Percentiles rank a stretch among this genome's conserved stretches.
Conservation (phyloP, 2,113 vertebrate species). For the Calidris pygmaea region DNA sequence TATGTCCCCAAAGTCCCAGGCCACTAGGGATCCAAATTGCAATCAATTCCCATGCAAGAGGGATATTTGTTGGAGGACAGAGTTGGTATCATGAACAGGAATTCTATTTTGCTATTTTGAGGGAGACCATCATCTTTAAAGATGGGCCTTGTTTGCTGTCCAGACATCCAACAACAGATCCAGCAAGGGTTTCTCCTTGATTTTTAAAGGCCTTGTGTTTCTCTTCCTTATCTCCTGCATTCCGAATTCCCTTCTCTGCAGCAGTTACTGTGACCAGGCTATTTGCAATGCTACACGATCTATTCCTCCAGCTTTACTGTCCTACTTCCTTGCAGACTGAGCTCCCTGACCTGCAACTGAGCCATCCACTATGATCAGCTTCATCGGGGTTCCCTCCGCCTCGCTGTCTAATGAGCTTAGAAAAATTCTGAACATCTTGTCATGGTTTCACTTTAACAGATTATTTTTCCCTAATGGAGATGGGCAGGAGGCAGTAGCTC, state of each 20-base stretch:
- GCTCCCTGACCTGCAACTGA: background rate
- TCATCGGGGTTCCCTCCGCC: background rate
- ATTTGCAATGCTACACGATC: background rate
- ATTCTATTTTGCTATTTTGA: background rate
- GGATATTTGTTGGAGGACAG: background rate
- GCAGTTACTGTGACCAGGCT: background rate
- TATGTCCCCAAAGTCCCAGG: background rate
- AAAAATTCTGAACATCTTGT: slow-evolving; percentile 8
- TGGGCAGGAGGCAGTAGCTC: background rate
- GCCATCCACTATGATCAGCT: slow-evolving; percentile 30
- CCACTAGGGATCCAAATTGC: background rate
- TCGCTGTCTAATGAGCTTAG: background rate
- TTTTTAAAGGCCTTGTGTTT: background rate
- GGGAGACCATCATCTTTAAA: background rate
- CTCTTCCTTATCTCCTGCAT: background rate
- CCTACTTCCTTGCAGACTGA: background rate
- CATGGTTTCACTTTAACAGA: background rate
- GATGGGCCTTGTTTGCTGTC: fast-evolving
- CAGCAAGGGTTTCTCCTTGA: background rate
- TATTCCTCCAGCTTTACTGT: background rate
- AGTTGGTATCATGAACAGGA: background rate
- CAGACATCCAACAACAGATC: background rate
- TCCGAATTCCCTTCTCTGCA: background rate
- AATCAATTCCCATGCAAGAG: background rate
- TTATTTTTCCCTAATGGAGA: background rate